A percentile compares a stretch with the other conserved stretches of the same genome.
Conservation (phyloP, 2,113 vertebrate genomes). For the Brachyhypopomus occidentalis region DNA sequence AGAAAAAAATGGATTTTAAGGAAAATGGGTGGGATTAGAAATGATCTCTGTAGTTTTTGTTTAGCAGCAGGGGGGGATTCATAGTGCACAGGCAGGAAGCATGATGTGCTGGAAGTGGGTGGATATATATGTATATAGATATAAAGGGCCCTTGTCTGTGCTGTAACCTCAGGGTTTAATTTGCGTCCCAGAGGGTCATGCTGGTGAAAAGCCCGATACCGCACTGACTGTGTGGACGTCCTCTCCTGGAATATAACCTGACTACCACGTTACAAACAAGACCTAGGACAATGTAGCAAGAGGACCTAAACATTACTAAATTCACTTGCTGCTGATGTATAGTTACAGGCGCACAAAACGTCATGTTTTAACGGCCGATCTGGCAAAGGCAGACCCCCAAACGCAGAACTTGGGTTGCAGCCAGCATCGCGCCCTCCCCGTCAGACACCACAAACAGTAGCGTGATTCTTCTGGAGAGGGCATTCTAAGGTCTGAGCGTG, state of each 20-base stretch:
- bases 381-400: too few relatives aligned
- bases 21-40: not conserved
- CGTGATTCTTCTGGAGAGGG: not conserved
- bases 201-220: not conserved
- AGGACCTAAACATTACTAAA: too few relatives aligned
- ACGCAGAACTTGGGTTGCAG: not conserved
- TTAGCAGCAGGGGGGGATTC: not conserved
- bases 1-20: not conserved
- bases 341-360: too few relatives aligned
- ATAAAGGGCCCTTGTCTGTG: slow-evolving; percentile 20
- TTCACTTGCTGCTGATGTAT: too few relatives aligned
- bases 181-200: slow-evolving; percentile 9
- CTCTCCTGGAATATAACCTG: slow-evolving; percentile 24
- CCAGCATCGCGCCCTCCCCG: not conserved
- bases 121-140: not conserved
- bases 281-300: not conserved
- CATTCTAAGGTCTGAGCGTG: not conserved
- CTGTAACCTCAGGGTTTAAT: not conserved
- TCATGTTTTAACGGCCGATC: too few relatives aligned
- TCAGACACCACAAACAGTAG: not conserved
- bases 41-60: not conserved
- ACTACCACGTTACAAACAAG: not conserved
- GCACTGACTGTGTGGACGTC: not conserved
- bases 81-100: not conserved
- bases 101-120: slow-evolving; percentile 25